A percentile compares a stretch with the other conserved stretches of the same genome.
These are phyloP conservation scores for Picathartes gymnocephalus DNA, from an alignment of 2,113 vertebrate genomes.

Conservation along the genomic window DNA sequence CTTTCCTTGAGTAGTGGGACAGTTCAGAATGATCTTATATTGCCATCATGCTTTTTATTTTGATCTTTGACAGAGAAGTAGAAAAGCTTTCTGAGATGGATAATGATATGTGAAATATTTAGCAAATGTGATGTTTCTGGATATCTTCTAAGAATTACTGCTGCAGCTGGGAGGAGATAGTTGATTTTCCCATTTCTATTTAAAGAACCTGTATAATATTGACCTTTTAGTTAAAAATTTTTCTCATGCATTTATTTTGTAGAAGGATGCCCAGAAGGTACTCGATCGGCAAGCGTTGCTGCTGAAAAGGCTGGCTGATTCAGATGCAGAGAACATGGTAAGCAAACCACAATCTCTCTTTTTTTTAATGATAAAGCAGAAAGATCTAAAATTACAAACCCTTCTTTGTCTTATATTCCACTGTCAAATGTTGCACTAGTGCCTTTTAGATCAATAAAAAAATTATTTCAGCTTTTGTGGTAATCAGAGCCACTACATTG, in stretches of 20 bases:
- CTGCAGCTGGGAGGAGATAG: neutral
- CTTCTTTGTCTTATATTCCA: neutral
- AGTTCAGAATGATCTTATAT: neutral
- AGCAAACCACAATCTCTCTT: neutral
- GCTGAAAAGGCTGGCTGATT: constrained; percentile 78
- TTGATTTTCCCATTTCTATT: neutral
- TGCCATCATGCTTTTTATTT: neutral
- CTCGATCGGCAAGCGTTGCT: constrained; percentile 78
- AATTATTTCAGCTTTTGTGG: neutral
- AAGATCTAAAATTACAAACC: neutral
- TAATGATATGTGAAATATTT: neutral
- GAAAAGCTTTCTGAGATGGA: neutral
- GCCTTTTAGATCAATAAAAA: neutral
- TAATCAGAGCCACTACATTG: neutral
- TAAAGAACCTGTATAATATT: neutral
- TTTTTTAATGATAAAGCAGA: neutral
- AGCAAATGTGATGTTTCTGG: neutral
- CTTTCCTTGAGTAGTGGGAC: neutral
- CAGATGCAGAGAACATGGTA: constrained; percentile 85
- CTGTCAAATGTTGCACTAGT: neutral
- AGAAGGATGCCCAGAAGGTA: constrained; percentile 76
- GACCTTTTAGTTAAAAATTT: neutral
- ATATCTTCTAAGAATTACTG: neutral
- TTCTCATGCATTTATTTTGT: neutral
- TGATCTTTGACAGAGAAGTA: neutral